A percentile compares a stretch with the other conserved stretches of the same genome.
phyloP scores from a whole-genome alignment of 2,113 vertebrate species.

The Coreoperca whiteheadi region DNA sequence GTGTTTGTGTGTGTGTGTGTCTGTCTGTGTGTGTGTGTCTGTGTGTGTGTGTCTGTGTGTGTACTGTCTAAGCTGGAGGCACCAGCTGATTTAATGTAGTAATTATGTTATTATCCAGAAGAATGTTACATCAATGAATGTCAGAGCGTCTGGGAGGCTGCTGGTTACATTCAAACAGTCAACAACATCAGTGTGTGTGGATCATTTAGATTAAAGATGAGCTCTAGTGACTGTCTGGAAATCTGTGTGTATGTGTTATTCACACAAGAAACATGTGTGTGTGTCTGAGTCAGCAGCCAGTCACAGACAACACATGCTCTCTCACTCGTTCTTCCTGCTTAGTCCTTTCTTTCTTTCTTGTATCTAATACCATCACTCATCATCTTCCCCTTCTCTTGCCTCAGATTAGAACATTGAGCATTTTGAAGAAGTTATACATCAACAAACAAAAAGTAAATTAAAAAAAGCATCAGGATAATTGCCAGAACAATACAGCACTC shows the following conservation, averaged over 20 bases:
- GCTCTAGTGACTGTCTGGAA: slow-evolving; percentile 27
- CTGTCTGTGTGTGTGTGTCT: slow-evolving; percentile 14
- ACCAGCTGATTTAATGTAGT: slow-evolving; percentile 52
- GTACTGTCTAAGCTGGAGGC: slow-evolving; percentile 25
- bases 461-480: neutral
- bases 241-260: slow-evolving; percentile 45
- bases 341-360: neutral
- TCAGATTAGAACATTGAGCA: neutral
- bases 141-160: slow-evolving; percentile 38
- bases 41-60: slow-evolving; percentile 16
- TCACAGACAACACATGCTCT: slow-evolving; percentile 51
- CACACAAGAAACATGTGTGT: slow-evolving; percentile 38
- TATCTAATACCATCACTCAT: neutral
- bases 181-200: neutral
- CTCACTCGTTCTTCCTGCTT: neutral
- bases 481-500: slow-evolving; percentile 13
- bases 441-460: neutral
- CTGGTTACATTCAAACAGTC: slow-evolving; percentile 23
- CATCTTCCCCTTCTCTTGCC: neutral
- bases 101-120: slow-evolving; percentile 71
- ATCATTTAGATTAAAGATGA: slow-evolving; percentile 41
- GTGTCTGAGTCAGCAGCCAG: slow-evolving; percentile 73
- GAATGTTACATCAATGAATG: slow-evolving; percentile 61
- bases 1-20: slow-evolving; percentile 13
- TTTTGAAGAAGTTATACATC: neutral